Evolutionary conservation across 2,888 invertebrate species (phyloP), one percentile per base, ranked within the genome.

Genomic region (Drosophila recens): DNA sequence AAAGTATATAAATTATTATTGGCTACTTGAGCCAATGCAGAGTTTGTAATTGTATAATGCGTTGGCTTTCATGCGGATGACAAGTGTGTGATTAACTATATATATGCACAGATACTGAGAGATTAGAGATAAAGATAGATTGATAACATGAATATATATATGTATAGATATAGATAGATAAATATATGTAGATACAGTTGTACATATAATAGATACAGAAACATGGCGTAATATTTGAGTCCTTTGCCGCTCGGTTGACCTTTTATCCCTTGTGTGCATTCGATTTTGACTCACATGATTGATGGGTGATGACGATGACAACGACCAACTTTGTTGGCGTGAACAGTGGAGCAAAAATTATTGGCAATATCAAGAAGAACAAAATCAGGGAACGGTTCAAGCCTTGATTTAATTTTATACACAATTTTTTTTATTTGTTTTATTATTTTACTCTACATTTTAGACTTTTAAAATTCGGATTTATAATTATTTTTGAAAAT

Each of bases 11-110:
- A n/a, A 45, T 40, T 72, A 68, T 76, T 59, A 79, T 79, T 70
- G 79, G 57, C 75, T 68, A 74, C 77, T 79, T 80, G 75, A 79
- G 66, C 43, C 64, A 78, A 64, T 75, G 54, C 51, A 73, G 54
- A 61, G 46, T 20, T 57, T 58, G 52, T 66, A 49, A 61, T 74
- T 71, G 46, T 66, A 57, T 74, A 74, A 64, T 57, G 74, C 57
- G 57, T 61, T 69, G 23, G 45, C 45, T 45, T 23, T 23, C 45
- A 49, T 46, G 49, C 49, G 45, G 33, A 46, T 38, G n/a, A 30
- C 13, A 51, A 65, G 52, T 54, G 48, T 10, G 45, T 30, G 27
- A 46, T 48, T 33, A 46, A n/a, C 20, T 42, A 30, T 6, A 43
- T 46, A 45, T 23, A n/a, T 61, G 17, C 17, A 49, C 43, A 56